Evolutionary conservation across 1,140 invertebrate genomes (phyloP).

Genomic region (Ips nitidus): DNA sequence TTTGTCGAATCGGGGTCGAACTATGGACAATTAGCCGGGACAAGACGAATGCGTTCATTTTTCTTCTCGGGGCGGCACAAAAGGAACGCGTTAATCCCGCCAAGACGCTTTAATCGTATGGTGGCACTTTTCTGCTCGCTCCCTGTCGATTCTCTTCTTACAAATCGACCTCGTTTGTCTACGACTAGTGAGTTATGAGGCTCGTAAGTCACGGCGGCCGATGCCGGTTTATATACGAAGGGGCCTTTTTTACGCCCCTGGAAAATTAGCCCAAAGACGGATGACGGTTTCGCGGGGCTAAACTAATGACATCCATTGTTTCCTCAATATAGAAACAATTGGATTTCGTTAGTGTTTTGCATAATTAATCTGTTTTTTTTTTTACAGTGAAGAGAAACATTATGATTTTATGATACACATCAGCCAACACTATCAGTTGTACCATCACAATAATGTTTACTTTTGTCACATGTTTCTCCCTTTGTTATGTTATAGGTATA

Average conservation of each 20-base stretch:
- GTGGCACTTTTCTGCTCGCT: constrained; percentile 10
- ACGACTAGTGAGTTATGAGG: constrained; percentile 1
- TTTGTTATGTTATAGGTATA: no score
- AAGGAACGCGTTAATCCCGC: constrained; percentile 8
- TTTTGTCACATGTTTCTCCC: no score
- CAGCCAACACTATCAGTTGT: no score
- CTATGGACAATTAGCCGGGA: constrained; percentile 8
- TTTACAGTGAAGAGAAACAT: no score
- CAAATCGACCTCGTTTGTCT: constrained; percentile 13
- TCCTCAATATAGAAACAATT: no score
- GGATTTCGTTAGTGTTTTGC: no score
- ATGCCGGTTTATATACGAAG: background rate
- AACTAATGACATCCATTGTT: no score
- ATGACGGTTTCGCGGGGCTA: background rate
- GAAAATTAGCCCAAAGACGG: background rate
- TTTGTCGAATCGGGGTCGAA: no score
- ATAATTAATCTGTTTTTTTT: no score
- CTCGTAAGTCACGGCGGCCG: constrained; percentile 5
- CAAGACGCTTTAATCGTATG: constrained; percentile 6
- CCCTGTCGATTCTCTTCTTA: constrained; percentile 8
- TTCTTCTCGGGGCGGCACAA: constrained; percentile 7
- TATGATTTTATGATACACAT: no score
- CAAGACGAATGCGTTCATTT: constrained; percentile 12
- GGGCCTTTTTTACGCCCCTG: background rate
- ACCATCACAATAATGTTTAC: no score